A percentile compares a stretch with the other conserved stretches of the same genome.
Conservation (phyloP, 2,797 vertebrate species). For the Hoplostethus mediterraneus region DNA sequence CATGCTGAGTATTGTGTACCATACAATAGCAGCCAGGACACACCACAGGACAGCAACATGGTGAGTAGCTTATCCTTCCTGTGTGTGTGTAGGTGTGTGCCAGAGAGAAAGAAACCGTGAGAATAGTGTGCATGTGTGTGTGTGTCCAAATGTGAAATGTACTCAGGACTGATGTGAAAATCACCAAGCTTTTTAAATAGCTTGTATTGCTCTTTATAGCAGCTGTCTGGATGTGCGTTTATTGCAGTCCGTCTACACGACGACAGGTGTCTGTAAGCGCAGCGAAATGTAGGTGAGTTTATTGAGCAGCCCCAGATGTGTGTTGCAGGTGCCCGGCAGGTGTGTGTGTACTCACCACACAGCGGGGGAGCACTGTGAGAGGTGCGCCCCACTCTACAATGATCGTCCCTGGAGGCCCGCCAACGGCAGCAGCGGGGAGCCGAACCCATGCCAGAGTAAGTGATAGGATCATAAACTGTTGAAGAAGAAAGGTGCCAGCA, state of each 20-base stretch:
- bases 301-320: slow-evolving; percentile 58
- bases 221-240: slow-evolving; percentile 38
- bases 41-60: slow-evolving; percentile 50
- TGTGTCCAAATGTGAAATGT: slow-evolving; percentile 31
- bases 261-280: slow-evolving; percentile 28
- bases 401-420: slow-evolving; percentile 89
- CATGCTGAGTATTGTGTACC: slow-evolving; percentile 88
- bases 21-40: slow-evolving; percentile 48
- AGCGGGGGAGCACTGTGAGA: slow-evolving; percentile 90
- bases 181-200: slow-evolving; percentile 29
- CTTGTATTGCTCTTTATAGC: slow-evolving; percentile 35
- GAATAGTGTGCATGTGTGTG: background rate
- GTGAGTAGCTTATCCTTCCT: slow-evolving; percentile 58
- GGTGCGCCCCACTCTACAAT: slow-evolving; percentile 87
- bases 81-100: background rate
- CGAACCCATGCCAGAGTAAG: slow-evolving; percentile 91
- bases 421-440: slow-evolving; percentile 88
- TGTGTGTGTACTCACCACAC: slow-evolving; percentile 91
- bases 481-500: background rate
- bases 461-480: background rate
- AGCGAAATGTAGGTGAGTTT: slow-evolving; percentile 31
- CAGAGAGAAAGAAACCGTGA: background rate
- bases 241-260: slow-evolving; percentile 18
- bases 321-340: slow-evolving; percentile 86
- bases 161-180: slow-evolving; percentile 5